These are phyloP conservation scores for Lepus townsendii DNA, from an alignment of 2,797 vertebrate species.

Conservation along the genomic window DNA sequence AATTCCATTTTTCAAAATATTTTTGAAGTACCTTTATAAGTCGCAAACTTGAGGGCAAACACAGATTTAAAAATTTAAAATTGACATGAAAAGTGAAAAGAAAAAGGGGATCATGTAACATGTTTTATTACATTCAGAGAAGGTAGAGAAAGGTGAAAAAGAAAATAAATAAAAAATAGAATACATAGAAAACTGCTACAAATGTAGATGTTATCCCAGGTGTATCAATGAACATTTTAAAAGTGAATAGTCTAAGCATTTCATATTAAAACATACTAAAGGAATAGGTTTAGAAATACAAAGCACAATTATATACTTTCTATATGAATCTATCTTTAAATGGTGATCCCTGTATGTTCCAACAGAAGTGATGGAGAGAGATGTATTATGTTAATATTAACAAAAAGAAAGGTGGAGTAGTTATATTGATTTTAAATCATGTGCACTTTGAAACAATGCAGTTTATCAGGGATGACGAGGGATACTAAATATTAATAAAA, in stretches of 20 bases:
- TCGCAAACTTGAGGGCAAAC: background rate
- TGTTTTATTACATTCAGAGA: background rate
- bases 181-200: background rate
- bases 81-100: background rate
- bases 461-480: background rate
- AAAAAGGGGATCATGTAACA: background rate
- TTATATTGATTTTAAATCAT: background rate
- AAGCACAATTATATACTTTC: background rate
- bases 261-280: background rate
- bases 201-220: background rate
- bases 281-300: background rate
- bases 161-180: background rate
- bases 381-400: background rate
- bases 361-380: background rate
- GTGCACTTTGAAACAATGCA: no score
- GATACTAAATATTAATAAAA: background rate
- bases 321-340: background rate
- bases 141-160: background rate
- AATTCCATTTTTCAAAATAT: no score
- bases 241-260: no score
- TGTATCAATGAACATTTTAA: no score
- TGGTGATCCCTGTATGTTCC: background rate
- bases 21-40: no score
- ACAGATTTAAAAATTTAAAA: background rate
- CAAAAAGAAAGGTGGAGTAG: background rate